Conservation (phyloP, 2,797 vertebrate genomes). For the Phoxinus dragarum region DNA sequence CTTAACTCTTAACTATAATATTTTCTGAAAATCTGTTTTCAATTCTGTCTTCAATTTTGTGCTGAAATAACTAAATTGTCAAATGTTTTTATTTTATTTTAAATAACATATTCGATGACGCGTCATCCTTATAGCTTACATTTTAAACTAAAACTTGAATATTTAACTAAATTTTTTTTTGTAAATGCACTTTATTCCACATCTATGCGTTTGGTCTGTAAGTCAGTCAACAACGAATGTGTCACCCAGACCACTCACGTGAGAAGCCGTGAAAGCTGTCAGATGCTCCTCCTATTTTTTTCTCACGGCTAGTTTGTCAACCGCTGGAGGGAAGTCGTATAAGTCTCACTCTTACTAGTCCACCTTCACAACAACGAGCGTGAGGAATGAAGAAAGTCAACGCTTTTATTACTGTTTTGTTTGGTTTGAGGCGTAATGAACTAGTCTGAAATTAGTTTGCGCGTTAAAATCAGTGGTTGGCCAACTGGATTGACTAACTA, state of each 20-base stretch:
- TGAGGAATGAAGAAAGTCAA: background rate
- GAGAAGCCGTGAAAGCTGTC: background rate
- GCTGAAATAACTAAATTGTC: no score
- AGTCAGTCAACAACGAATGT: background rate
- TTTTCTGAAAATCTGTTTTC: no score
- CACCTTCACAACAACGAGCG: background rate
- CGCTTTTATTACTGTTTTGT: background rate
- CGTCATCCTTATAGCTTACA: no score
- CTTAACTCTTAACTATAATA: no score
- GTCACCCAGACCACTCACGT: background rate
- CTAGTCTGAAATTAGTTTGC: background rate
- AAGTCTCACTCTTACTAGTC: background rate
- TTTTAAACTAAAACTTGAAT: no score
- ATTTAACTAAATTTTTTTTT: no score
- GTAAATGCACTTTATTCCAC: background rate
- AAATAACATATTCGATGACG: no score
- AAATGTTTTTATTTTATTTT: background rate
- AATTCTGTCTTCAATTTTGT: no score
- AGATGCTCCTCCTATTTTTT: slow-evolving; percentile 17
- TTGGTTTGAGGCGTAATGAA: background rate
- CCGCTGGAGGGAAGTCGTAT: background rate
- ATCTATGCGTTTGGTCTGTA: background rate
- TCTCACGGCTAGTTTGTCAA: background rate
- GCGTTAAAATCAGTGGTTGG: background rate
- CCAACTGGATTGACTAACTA: background rate